Base-by-base conservation (phyloP, 1,140 invertebrate species). In the Antheraea mylitta region DNA sequence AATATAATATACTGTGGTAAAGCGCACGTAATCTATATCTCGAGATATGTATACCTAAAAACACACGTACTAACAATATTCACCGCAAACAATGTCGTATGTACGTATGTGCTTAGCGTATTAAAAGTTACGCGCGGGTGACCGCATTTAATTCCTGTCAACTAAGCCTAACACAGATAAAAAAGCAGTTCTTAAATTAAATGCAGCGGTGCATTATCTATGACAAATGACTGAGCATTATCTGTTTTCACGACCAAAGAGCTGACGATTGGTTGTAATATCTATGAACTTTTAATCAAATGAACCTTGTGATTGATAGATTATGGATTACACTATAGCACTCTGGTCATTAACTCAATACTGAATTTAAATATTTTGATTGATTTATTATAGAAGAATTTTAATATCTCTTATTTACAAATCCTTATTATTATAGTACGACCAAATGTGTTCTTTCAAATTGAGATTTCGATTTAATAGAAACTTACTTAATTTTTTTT, bases 151-250 rank as follows among this genome's bases (percentile, higher is more conserved):
- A 16, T 16, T 53, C 45, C 13, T 53, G 16, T 6, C 45, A 42
- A 11, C 7, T 3, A 42, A 22, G 30, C 18, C 22, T 63, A 37
- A 37, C 37, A 63, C 37, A 63, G 61, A 63, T 37, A 37, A 63
- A 53, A 53, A 53, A 16, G 22, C 16, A 13, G 11, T 53, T 53
- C 13, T 63, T 70, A 66, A 68, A 74, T 74, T 74, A 75, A 79
- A 81, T 76, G 69, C 77, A 77, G 67, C 72, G 68, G 45, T 19
- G 73, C 71, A 69, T 71, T 79, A 79, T 83, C 81, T 83, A 77
- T 83, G 81, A 81, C 75, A 75, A 83, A 83, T 81, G 78, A 68
- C 64, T 16, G 62, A 30, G 38, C 58, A 45, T 70, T 74, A 77
- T 81, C 72, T 53, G 45, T 53, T 53, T 53, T 6, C 13, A 10